These are phyloP conservation scores for Tarsius wallacei DNA, from an alignment of 2,797 vertebrate genomes.

Conservation along the genomic window DNA sequence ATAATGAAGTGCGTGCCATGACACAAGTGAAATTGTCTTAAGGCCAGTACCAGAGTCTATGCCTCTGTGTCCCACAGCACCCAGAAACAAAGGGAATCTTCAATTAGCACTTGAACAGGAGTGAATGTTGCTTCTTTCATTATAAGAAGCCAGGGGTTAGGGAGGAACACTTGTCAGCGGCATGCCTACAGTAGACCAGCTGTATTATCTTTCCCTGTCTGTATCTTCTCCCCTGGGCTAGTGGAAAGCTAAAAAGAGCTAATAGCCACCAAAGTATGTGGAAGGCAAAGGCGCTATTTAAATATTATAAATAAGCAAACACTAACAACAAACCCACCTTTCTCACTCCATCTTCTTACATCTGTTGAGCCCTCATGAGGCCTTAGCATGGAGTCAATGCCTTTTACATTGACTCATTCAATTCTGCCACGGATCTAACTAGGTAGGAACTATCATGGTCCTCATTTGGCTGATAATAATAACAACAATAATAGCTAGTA, in stretches of 20 bases:
- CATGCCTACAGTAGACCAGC: neutral
- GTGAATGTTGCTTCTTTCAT: neutral
- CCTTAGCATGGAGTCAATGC: neutral
- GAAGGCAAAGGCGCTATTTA: neutral
- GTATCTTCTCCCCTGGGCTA: neutral
- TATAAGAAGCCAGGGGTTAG: neutral
- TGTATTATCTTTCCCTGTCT: neutral
- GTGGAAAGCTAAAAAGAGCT: neutral
- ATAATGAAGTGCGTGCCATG: neutral
- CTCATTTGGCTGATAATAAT: neutral
- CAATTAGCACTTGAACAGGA: neutral
- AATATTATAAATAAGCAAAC: neutral
- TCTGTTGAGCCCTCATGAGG: neutral
- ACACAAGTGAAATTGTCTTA: neutral
- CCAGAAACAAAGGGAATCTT: neutral
- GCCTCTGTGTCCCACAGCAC: neutral
- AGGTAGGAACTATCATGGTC: neutral
- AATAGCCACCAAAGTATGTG: neutral
- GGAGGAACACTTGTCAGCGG: neutral
- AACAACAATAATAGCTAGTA: neutral
- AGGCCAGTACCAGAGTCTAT: neutral
- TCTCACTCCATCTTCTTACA: neutral
- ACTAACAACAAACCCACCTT: neutral
- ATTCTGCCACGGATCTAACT: neutral
- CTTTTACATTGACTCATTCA: neutral